These are phyloP conservation scores for Platysteira castanea DNA, from an alignment of 2,113 vertebrate species.

Conservation along the genomic window DNA sequence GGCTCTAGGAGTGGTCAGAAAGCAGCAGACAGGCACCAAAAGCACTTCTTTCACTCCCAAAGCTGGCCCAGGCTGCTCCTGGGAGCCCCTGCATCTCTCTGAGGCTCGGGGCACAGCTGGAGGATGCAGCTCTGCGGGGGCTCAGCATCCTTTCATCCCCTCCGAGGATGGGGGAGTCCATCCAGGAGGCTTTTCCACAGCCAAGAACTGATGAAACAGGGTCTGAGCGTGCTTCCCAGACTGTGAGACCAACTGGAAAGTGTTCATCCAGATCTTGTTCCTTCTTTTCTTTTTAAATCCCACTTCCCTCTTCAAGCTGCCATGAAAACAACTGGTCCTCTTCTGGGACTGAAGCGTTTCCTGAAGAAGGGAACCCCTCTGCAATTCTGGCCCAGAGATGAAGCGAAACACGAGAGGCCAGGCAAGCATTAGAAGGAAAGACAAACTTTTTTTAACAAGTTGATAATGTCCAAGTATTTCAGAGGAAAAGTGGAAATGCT, in stretches of 20 bases:
- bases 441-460: neutral
- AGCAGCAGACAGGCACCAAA: neutral
- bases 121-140: neutral
- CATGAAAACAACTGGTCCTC: neutral
- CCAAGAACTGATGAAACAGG: neutral
- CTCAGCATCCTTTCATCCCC: neutral
- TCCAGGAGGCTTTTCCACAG: neutral
- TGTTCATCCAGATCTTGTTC: neutral
- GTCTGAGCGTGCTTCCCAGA: neutral
- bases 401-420: neutral
- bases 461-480: neutral
- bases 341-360: neutral
- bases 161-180: neutral
- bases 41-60: neutral
- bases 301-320: neutral
- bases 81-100: neutral
- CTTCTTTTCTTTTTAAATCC: neutral
- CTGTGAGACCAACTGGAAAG: conserved; percentile 25
- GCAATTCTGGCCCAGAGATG: neutral
- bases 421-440: neutral
- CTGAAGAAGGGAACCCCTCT: neutral
- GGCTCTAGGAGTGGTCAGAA: neutral
- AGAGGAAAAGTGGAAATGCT: neutral
- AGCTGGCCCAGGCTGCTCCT: neutral
- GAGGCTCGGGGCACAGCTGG: neutral